phyloP scores from a whole-genome alignment of 2,888 invertebrate species.

The Trissoscelio sp. region DNA sequence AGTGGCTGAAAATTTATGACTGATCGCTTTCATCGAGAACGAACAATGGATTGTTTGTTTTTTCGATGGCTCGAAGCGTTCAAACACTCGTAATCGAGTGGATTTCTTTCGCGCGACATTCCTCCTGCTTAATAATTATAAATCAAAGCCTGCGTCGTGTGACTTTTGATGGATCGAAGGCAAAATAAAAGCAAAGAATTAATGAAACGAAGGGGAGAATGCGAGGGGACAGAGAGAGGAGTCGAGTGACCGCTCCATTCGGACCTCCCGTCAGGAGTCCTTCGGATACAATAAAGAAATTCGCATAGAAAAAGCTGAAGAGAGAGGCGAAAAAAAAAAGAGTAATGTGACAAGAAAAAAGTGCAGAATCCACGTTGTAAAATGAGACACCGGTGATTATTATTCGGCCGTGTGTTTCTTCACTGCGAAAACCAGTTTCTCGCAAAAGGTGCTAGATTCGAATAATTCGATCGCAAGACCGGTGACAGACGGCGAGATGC shows the following conservation, averaged over 20 bases:
- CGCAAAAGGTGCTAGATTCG: slow-evolving; percentile 69
- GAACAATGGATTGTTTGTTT: slow-evolving; percentile 65
- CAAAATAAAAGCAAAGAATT: slow-evolving; percentile 23
- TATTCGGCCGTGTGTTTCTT: slow-evolving; percentile 65
- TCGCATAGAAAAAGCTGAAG: slow-evolving; percentile 56
- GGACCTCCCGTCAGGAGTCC: slow-evolving; percentile 77
- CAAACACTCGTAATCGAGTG: slow-evolving; percentile 26
- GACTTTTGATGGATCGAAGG: slow-evolving; percentile 53
- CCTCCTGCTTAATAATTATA: neutral
- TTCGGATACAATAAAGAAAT: slow-evolving; percentile 72
- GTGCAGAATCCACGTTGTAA: slow-evolving; percentile 71
- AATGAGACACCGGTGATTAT: slow-evolving; percentile 73
- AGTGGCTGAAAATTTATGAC: slow-evolving; percentile 66
- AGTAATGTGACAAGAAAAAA: slow-evolving; percentile 48
- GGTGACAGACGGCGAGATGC: slow-evolving; percentile 66
- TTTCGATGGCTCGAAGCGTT: slow-evolving; percentile 30
- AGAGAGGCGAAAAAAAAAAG: slow-evolving; percentile 28
- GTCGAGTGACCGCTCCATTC: slow-evolving; percentile 64
- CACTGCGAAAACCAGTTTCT: slow-evolving; percentile 69
- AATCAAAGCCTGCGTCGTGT: slow-evolving; percentile 6
- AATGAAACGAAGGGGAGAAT: neutral
- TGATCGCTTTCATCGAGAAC: slow-evolving; percentile 60
- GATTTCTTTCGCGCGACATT: slow-evolving; percentile 8
- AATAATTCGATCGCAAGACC: slow-evolving; percentile 68
- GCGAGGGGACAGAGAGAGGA: neutral